Conservation (phyloP, 2,888 invertebrate species). For the Linyphia triangularis region DNA sequence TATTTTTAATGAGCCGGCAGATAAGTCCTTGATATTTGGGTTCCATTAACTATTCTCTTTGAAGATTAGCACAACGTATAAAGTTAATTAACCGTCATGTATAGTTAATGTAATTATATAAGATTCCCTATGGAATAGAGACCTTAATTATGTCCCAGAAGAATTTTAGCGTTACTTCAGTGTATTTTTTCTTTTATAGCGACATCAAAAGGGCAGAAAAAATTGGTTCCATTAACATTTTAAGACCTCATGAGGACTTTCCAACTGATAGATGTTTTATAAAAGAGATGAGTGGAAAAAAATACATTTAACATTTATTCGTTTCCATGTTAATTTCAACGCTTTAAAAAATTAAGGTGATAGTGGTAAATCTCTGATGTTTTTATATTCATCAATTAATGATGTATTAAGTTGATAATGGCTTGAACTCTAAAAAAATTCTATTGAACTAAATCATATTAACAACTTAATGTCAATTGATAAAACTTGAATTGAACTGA, state of each 20-base stretch:
- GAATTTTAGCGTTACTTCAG: background rate
- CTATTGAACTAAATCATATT: too few species aligned
- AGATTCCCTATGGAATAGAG: background rate
- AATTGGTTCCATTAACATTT: background rate
- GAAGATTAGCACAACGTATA: background rate
- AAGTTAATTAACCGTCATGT: background rate
- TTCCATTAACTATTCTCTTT: background rate
- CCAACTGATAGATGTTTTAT: background rate
- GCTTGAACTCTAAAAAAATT: too few species aligned
- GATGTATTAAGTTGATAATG: too few species aligned
- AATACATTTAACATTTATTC: background rate
- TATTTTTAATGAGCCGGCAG: background rate
- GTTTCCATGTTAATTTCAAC: background rate
- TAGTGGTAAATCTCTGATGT: too few species aligned
- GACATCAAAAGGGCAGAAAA: background rate
- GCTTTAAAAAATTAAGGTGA: too few species aligned
- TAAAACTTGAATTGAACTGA: too few species aligned
- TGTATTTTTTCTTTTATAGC: background rate
- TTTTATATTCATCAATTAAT: too few species aligned
- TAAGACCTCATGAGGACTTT: background rate
- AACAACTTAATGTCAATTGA: too few species aligned
- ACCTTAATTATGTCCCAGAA: background rate
- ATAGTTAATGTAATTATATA: background rate
- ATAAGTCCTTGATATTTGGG: background rate
- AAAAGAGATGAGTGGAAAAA: background rate